Conservation (phyloP, 2,113 vertebrate species). For the Coregonus clupeaformis region DNA sequence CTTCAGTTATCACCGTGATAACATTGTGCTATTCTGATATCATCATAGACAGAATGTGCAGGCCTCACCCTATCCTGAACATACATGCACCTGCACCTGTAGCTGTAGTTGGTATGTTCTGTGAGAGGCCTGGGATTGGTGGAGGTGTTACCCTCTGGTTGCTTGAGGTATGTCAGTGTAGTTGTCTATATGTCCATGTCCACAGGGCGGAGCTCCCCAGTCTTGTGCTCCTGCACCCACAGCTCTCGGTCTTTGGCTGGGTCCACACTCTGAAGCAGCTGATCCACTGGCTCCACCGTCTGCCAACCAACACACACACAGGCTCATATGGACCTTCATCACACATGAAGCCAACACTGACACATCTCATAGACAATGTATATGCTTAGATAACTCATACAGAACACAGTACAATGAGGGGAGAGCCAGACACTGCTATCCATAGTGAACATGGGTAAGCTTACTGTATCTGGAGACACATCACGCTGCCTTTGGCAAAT, state of each 20-base stretch:
- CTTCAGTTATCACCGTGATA: not conserved
- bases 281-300: slow-evolving; percentile 94
- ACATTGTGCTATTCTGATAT: not conserved
- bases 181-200: slow-evolving; percentile 92
- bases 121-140: slow-evolving; percentile 20
- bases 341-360: too few species aligned
- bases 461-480: not conserved
- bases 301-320: slow-evolving; percentile 56
- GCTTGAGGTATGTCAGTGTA: slow-evolving; percentile 11
- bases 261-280: slow-evolving; percentile 93
- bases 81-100: slow-evolving; percentile 33
- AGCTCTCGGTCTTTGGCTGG: slow-evolving; percentile 96
- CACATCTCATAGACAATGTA: not conserved
- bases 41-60: slow-evolving; percentile 20
- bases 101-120: slow-evolving; percentile 35
- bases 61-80: slow-evolving; percentile 29
- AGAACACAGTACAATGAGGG: not conserved
- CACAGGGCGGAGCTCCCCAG: slow-evolving; percentile 89
- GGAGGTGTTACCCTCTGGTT: slow-evolving; percentile 1
- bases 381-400: not conserved
- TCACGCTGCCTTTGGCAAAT: not conserved
- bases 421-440: too few species aligned
- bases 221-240: slow-evolving; percentile 97
- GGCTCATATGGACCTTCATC: not conserved
- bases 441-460: too few species aligned